These are phyloP conservation scores for Galaxea fascicularis DNA, from an alignment of 92 coral and sea anemone species.

Conservation along the genomic window DNA sequence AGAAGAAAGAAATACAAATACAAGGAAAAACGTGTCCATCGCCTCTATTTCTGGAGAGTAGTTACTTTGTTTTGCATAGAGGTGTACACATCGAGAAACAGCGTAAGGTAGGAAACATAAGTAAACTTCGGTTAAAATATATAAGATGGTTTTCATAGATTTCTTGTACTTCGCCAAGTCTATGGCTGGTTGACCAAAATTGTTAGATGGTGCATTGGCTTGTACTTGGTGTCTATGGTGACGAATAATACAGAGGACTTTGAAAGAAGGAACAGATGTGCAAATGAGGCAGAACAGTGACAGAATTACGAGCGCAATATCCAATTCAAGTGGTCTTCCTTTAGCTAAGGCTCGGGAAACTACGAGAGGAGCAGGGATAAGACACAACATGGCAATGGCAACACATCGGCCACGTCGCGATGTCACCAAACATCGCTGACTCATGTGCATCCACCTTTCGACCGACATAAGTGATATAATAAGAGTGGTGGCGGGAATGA, in stretches of 20 bases:
- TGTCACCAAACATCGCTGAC: background rate
- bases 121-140: background rate
- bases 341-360: background rate
- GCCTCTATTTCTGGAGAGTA: background rate
- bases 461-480: background rate
- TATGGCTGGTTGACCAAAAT: background rate
- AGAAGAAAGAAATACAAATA: background rate
- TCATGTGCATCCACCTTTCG: constrained; percentile 9
- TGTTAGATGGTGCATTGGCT: background rate
- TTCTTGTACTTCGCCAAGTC: constrained; percentile 7
- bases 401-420: background rate
- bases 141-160: background rate
- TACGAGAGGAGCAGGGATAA: background rate
- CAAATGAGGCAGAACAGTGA: background rate
- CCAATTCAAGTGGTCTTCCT: background rate
- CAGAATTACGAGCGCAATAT: background rate
- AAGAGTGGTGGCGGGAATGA: background rate
- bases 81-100: background rate
- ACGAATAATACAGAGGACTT: background rate
- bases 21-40: too few relatives aligned
- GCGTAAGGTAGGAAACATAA: background rate
- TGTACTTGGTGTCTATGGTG: background rate
- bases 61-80: background rate
- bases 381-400: background rate
- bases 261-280: background rate